These are phyloP conservation scores for Ptilorrhoa leucosticta DNA, from an alignment of 2,113 vertebrate genomes.

Conservation along the genomic window DNA sequence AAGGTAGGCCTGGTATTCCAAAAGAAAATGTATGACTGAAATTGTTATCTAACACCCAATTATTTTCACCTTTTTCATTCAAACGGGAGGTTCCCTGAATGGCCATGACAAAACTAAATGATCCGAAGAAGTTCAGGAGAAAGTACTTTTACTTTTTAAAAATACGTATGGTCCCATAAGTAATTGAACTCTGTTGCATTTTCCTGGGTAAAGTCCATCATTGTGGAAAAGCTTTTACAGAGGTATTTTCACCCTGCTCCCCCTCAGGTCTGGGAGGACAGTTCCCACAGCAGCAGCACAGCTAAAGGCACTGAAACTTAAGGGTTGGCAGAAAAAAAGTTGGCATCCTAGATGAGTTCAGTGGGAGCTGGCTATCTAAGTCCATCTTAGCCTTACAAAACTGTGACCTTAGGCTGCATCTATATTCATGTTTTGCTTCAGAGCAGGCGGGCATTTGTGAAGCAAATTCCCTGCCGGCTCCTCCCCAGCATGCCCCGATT, in stretches of 20 bases:
- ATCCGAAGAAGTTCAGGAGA: not conserved
- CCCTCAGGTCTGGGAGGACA: not conserved
- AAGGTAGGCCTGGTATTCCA: not conserved
- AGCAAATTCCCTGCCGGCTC: not conserved
- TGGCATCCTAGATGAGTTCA: not conserved
- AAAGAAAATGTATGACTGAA: not conserved
- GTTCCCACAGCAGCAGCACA: not conserved
- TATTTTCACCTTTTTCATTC: not conserved
- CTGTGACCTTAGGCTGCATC: not conserved
- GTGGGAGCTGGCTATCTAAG: not conserved
- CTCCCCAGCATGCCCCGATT: not conserved
- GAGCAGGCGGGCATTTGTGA: not conserved
- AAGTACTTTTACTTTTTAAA: not conserved
- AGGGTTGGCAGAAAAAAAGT: not conserved
- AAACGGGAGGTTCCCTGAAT: not conserved
- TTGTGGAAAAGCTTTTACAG: not conserved
- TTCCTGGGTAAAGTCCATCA: not conserved
- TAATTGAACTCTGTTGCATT: not conserved
- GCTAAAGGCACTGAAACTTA: not conserved
- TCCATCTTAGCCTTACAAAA: not conserved
- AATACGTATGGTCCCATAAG: not conserved
- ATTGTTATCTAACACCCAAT: not conserved
- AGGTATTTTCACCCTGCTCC: not conserved
- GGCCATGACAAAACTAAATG: not conserved
- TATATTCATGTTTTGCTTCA: not conserved